Evolutionary conservation across 2,113 vertebrate species (phyloP).

Genomic region (Stegostoma tigrinum): DNA sequence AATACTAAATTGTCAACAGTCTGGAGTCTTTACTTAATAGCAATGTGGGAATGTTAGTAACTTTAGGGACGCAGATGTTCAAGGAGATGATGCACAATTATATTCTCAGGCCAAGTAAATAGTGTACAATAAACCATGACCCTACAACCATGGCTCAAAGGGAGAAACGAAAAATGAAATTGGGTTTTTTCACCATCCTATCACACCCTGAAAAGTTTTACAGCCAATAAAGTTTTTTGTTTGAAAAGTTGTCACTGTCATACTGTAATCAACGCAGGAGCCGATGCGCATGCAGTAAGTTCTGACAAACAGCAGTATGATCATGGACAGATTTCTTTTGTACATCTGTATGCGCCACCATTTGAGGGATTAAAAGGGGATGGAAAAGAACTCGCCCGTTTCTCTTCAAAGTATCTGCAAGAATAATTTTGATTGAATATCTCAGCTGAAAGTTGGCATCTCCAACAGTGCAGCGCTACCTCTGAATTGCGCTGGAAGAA

Average conservation of each 20-base stretch:
- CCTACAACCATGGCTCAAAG: background rate
- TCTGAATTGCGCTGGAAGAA: background rate
- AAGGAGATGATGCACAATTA: background rate
- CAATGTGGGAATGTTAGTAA: background rate
- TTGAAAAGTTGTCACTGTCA: background rate
- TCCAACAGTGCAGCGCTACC: background rate
- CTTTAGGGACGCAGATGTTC: background rate
- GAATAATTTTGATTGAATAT: background rate
- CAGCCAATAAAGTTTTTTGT: background rate
- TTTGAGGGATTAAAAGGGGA: background rate
- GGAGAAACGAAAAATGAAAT: background rate
- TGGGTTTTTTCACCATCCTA: background rate
- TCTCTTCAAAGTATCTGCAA: background rate
- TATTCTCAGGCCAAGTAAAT: background rate
- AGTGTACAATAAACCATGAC: background rate
- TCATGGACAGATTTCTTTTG: background rate
- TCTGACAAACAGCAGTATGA: background rate
- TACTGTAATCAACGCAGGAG: background rate
- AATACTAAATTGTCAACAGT: background rate
- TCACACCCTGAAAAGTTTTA: background rate
- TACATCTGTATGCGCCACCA: background rate
- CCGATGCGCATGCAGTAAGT: background rate
- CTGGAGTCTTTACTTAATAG: background rate
- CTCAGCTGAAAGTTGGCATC: background rate
- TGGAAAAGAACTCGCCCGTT: background rate